Evolutionary conservation across 2,888 invertebrate genomes (phyloP).

Genomic region (Druceiella hillmani): DNA sequence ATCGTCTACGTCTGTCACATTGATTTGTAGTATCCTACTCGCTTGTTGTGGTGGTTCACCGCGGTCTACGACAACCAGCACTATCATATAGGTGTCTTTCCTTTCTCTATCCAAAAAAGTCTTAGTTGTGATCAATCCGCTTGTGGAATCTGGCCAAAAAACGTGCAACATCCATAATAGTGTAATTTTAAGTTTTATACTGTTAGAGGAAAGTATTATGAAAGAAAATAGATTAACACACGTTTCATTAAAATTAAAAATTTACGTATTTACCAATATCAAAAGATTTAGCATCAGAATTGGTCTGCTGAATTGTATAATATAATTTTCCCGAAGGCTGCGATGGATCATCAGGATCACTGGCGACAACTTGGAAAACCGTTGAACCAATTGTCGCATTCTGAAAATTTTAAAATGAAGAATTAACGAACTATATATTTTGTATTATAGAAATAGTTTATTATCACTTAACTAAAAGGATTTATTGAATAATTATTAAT

Average conservation of each 20-base stretch:
- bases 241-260: too few relatives aligned
- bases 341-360: conserved; percentile 72
- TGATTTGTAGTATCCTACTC: conserved; percentile 63
- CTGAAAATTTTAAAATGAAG: conserved; percentile 32
- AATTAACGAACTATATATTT: conserved; percentile 1
- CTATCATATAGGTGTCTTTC: conserved; percentile 67
- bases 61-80: conserved; percentile 71
- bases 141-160: conserved; percentile 48
- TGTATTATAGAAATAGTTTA: too few relatives aligned
- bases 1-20: conserved; percentile 71
- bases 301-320: conserved; percentile 67
- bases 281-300: conserved; percentile 58
- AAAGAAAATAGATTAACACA: too few relatives aligned
- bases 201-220: too few relatives aligned
- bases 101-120: conserved; percentile 68
- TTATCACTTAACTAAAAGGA: too few relatives aligned
- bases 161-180: too few relatives aligned
- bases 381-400: conserved; percentile 68
- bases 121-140: conserved; percentile 68
- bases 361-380: conserved; percentile 71
- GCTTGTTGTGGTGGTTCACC: conserved; percentile 73
- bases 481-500: too few relatives aligned
- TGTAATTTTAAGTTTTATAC: too few relatives aligned
- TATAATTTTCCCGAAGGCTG: conserved; percentile 68
- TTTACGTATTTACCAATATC: conserved; percentile 55